A percentile compares a stretch with the other conserved stretches of the same genome.
Evolutionary conservation across 2,888 invertebrate genomes (phyloP).

Genomic region (Halictus ligatus): DNA sequence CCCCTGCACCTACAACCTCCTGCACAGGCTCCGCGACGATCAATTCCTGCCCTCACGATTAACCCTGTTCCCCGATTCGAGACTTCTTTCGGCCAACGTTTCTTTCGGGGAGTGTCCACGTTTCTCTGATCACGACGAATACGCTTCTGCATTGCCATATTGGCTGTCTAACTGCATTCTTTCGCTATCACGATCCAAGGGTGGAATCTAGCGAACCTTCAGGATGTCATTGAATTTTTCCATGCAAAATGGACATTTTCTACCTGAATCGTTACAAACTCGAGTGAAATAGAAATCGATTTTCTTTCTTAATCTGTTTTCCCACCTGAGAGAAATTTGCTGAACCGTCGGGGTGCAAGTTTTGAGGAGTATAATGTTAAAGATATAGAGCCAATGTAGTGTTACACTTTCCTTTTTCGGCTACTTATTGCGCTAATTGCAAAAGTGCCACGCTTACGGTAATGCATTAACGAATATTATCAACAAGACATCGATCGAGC

Average conservation of each 20-base stretch:
- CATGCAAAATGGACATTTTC: neutral
- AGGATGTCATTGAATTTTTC: neutral
- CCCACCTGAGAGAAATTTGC: too few species aligned
- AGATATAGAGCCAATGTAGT: too few species aligned
- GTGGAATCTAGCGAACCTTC: too few species aligned
- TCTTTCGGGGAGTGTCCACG: neutral
- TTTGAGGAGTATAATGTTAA: too few species aligned
- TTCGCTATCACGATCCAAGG: neutral
- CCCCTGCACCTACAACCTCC: neutral
- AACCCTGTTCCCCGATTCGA: conserved; percentile 11
- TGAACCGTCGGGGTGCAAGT: too few species aligned
- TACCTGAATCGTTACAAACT: too few species aligned
- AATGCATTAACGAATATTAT: too few species aligned
- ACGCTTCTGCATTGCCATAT: neutral
- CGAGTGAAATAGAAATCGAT: neutral
- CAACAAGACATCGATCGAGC: too few species aligned
- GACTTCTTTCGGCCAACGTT: conserved; percentile 1
- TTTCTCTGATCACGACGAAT: neutral
- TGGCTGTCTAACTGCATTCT: neutral
- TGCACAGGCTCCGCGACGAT: conserved; percentile 30
- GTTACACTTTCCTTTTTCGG: too few species aligned
- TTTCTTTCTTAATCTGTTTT: neutral
- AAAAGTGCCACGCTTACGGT: too few species aligned
- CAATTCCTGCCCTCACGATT: conserved; percentile 22
- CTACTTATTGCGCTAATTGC: too few species aligned